Conservation (phyloP, 2,888 invertebrate species). For the Halictus ligatus region DNA sequence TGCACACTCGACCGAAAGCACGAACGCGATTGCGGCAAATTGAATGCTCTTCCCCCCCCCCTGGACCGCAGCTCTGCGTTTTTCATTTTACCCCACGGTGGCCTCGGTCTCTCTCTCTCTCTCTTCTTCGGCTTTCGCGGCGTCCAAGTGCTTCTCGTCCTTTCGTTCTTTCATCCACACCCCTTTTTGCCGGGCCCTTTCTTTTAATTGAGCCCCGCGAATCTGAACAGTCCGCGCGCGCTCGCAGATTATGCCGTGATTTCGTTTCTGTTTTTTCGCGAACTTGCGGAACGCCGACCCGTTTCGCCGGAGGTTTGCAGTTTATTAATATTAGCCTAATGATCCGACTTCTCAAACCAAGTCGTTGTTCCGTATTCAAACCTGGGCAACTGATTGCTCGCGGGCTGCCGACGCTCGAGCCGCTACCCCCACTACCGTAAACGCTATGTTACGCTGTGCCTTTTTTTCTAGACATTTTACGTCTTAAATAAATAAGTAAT, state of each 20-base stretch:
- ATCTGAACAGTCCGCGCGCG: neutral
- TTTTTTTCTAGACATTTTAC: too few relatives aligned
- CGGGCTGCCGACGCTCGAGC: too few relatives aligned
- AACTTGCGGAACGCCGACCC: neutral
- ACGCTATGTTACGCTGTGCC: too few relatives aligned
- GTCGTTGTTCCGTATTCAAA: neutral
- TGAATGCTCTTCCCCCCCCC: slow-evolving; percentile 30
- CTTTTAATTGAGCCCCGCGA: neutral
- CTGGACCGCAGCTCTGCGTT: neutral
- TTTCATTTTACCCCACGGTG: slow-evolving; percentile 26
- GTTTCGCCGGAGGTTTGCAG: too few relatives aligned
- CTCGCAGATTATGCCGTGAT: neutral
- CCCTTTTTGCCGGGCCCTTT: neutral
- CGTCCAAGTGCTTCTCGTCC: slow-evolving; percentile 33
- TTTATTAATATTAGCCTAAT: neutral
- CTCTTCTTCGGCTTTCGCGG: slow-evolving; percentile 26
- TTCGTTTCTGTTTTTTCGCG: neutral
- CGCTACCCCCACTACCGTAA: too few relatives aligned
- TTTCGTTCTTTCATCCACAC: slow-evolving; percentile 37
- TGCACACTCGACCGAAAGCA: slow-evolving; percentile 20
- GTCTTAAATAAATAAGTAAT: too few relatives aligned
- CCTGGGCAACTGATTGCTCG: too few relatives aligned
- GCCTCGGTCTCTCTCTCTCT: neutral
- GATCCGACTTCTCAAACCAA: neutral
- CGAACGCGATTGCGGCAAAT: slow-evolving; percentile 62